phyloP scores from a whole-genome alignment of 2,797 vertebrate genomes.

The Myotis pilosus region DNA sequence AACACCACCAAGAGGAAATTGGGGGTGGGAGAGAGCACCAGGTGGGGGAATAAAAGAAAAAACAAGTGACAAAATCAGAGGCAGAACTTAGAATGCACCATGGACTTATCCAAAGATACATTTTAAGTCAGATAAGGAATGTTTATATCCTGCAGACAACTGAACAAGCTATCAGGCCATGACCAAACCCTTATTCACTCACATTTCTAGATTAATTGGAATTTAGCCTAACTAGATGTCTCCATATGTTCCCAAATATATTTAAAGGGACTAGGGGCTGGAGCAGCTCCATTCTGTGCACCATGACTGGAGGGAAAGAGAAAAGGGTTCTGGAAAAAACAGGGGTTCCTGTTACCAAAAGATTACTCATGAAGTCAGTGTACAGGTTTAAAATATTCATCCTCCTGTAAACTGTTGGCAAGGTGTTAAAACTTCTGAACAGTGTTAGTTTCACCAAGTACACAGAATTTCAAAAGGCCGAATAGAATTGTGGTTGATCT shows the following conservation, averaged over 20 bases:
- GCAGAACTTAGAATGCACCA: not conserved
- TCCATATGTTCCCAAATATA: not conserved
- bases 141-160: not conserved
- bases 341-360: not conserved
- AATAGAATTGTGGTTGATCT: not conserved
- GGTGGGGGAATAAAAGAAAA: not conserved
- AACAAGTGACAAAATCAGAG: not conserved
- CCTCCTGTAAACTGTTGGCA: not conserved
- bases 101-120: not conserved
- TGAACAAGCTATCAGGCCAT: not conserved
- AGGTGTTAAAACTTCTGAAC: not conserved
- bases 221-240: not conserved
- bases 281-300: not conserved
- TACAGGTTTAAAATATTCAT: not conserved
- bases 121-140: not conserved
- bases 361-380: not conserved
- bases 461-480: not conserved
- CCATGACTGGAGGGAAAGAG: not conserved
- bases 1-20: not conserved
- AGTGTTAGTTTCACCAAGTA: constrained; percentile 8
- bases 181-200: not conserved
- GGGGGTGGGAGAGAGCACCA: not conserved
- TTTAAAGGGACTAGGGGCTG: not conserved
- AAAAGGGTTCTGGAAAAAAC: not conserved
- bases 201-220: not conserved